These are phyloP conservation scores for Gopherus flavomarginatus DNA, from an alignment of 2,113 vertebrate species.

Conservation along the genomic window DNA sequence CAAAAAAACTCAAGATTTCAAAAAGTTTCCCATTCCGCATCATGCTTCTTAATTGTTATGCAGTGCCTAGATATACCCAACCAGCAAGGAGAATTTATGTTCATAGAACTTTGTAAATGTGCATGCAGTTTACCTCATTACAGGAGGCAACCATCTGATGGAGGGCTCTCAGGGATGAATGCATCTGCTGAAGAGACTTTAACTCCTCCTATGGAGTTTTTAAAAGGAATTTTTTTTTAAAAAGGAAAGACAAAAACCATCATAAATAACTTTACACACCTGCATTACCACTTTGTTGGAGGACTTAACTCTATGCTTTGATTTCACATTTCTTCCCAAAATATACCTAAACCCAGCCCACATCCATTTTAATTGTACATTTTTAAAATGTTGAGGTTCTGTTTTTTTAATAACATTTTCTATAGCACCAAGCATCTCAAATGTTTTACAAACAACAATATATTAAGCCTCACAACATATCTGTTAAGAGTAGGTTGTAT, in stretches of 20 bases:
- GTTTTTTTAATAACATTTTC: not conserved
- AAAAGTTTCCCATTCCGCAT: not conserved
- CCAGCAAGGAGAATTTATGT: not conserved
- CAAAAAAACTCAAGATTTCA: not conserved
- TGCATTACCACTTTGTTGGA: not conserved
- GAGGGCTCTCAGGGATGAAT: not conserved
- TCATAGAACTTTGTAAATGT: not conserved
- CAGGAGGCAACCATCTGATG: not conserved
- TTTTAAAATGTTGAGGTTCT: not conserved
- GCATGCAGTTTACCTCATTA: not conserved
- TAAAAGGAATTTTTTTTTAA: not conserved
- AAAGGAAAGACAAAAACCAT: not conserved
- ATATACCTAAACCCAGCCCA: not conserved
- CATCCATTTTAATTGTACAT: not conserved
- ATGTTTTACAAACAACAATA: not conserved
- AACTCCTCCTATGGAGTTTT: not conserved
- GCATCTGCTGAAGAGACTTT: not conserved
- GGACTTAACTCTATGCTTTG: not conserved
- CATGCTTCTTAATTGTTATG: too few species aligned
- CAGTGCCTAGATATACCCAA: not conserved
- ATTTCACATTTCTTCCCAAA: not conserved
- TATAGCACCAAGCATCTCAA: not conserved
- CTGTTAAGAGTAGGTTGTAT: not conserved
- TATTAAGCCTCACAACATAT: not conserved
- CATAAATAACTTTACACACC: not conserved